Evolutionary conservation across 2,113 vertebrate genomes (phyloP).

Genomic region (Scolopax mira): DNA sequence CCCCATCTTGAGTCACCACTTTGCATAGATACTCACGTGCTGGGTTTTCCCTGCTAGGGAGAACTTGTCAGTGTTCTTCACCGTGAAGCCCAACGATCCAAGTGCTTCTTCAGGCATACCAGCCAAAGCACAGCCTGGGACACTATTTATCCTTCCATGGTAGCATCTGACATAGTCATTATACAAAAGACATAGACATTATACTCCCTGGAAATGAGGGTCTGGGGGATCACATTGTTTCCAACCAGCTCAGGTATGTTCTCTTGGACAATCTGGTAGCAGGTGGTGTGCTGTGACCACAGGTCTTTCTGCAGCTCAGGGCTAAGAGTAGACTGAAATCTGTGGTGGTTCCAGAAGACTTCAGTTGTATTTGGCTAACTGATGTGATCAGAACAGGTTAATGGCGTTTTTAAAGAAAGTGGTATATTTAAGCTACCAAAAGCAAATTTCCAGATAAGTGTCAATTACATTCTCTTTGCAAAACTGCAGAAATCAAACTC

Average conservation of each 20-base stretch:
- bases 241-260: not conserved
- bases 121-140: not conserved
- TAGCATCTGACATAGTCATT: not conserved
- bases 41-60: not conserved
- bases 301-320: not conserved
- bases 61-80: not conserved
- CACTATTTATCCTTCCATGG: not conserved
- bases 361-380: not conserved
- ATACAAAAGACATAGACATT: not conserved
- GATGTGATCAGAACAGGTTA: not conserved
- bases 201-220: not conserved
- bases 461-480: not conserved
- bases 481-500: conserved; percentile 20
- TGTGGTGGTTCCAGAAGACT: not conserved
- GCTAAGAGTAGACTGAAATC: not conserved
- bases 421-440: not conserved
- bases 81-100: not conserved
- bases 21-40: not conserved
- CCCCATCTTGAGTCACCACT: not conserved
- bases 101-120: not conserved
- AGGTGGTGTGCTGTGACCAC: not conserved
- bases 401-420: not conserved
- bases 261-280: fast-evolving
- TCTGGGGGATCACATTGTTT: not conserved
- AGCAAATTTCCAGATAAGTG: not conserved